phyloP scores from a whole-genome alignment of 1,140 invertebrate species.

The Bombyx mori region ASM3026992v2 NC_085111.1:13559501-13560000 shows the following conservation, averaged over 20 bases:
- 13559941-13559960: too few species aligned
- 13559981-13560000: too few species aligned
- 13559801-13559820: too few species aligned
- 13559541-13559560: constrained; percentile 50
- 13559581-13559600: constrained; percentile 10
- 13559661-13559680: neutral
- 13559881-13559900: too few species aligned
- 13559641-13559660: neutral
- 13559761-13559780: neutral
- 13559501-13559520: constrained; percentile 29
- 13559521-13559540: constrained; percentile 32
- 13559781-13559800: too few species aligned
- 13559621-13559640: constrained; percentile 23
- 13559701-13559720: too few species aligned
- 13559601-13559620: constrained; percentile 24
- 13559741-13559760: constrained; percentile 2
- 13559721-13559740: neutral
- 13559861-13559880: too few species aligned
- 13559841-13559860: too few species aligned
- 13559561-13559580: constrained; percentile 23
- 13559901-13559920: too few species aligned
- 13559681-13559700: neutral
- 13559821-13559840: too few species aligned
- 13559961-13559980: too few species aligned
- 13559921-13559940: too few species aligned